Base-by-base conservation (phyloP, 2,888 invertebrate species). In the Athrips mouffetella region DNA sequence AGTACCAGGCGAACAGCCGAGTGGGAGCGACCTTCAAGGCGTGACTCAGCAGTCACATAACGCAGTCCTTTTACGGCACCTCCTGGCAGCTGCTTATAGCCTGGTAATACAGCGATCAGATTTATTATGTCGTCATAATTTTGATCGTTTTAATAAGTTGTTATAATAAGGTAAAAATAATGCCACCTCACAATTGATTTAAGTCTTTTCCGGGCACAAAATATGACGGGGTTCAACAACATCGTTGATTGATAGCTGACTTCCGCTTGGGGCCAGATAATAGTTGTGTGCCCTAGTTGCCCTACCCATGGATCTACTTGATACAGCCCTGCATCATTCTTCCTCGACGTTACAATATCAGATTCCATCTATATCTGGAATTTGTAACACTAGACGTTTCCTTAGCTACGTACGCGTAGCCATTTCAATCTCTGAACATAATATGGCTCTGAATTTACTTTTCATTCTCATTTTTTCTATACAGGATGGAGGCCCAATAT, bases 171-270 rank as follows among this genome's bases (percentile, higher is more conserved):
- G 21, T 29, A 29, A 29, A n/a, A 29, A 11, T 31, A 21, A 27
- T 31, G 30, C 13, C 2, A 13, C 20, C 31, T 13, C 45, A 30
- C 11, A 57, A 56, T 58, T 55, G 60, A 73, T 70, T 69, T 64
- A 64, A 69, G 60, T 70, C 67, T 76, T 81, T n/a, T n/a, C n/a
- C 83, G 80, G 77, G 70, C 63, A 61, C 65, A 56, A n/a, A n/a
- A n/a, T 68, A 70, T 73, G 72, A 72, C 62, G 72, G 73, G 71
- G 76, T 76, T 80, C 77, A 78, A 77, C 76, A 75, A 79, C 75
- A 75, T 75, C 63, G 70, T 73, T 83, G 84, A 85, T 85, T 83
- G 84, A 86, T 84, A 80, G 77, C 73, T 63, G 65, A 73, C 81
- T 76, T 85, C 83, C 80, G 80, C 66, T 57, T 55, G 60, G 63